A percentile compares a stretch with the other conserved stretches of the same genome.
Evolutionary conservation across 2,888 invertebrate genomes (phyloP).

Genomic region (Callimorpha dominula): DNA sequence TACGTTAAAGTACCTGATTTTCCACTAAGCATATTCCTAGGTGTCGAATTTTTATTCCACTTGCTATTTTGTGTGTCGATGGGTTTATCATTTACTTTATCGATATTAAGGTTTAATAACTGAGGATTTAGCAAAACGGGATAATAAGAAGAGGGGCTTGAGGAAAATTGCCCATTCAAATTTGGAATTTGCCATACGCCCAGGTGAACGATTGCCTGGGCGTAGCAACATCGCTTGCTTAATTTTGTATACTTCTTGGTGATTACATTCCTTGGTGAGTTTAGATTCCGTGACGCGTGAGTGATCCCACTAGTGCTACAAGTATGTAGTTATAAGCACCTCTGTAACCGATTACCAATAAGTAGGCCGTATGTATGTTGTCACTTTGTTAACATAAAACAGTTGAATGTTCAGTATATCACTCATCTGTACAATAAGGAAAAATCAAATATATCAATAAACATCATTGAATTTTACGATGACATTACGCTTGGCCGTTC

Average conservation of each 20-base stretch:
- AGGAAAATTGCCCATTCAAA: neutral
- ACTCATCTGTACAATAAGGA: neutral
- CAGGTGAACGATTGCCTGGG: neutral
- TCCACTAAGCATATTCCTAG: neutral
- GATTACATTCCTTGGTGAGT: neutral
- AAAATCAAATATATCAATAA: neutral
- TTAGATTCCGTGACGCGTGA: neutral
- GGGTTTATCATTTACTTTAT: neutral
- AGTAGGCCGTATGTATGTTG: neutral
- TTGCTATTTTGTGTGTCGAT: too few relatives aligned
- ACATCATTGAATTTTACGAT: neutral
- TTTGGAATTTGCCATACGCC: neutral
- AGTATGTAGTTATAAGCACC: neutral
- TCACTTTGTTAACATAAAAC: neutral
- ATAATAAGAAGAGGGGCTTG: too few relatives aligned
- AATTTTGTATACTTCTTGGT: neutral
- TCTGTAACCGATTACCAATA: neutral
- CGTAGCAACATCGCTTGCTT: neutral
- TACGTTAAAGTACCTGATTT: neutral
- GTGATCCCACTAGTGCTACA: neutral
- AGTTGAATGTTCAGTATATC: neutral
- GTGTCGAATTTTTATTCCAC: neutral
- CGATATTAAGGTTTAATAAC: neutral
- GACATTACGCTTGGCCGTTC: neutral
- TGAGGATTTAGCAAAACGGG: too few relatives aligned